Base-by-base conservation (phyloP, 1,140 invertebrate species). In the Cardiocondyla obscurior region DNA sequence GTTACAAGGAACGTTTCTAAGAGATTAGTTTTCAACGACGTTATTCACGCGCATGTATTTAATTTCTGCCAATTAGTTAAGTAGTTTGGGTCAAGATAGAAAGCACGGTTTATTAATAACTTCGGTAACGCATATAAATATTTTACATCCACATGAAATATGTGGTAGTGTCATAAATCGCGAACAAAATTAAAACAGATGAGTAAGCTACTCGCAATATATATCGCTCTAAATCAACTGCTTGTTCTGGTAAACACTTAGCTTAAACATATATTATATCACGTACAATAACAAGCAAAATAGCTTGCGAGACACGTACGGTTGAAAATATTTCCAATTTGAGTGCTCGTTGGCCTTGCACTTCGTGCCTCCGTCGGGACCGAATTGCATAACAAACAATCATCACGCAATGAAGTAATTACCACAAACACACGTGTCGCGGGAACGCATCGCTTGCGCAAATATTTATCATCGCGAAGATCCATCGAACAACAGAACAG, bases 301-400 rank as follows among this genome's bases (percentile, higher is more conserved):
- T 36, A 4, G 28, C 19, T 22, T 28, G 28, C 51, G 30, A 73
- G 42, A 49, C 73, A 76, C 62, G 33, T 42, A 42, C 62, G n/a
- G 33, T 14, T 42, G n/a, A 69, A 79, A 67, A 67, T 79, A 79
- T 69, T 69, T 79, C 62, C 60, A 69, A 79, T 79, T 69, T n/a
- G 62, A 53, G 7, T 39, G 28, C 14, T 5, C 62, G 12, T 16
- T 67, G 33, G 62, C 74, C 74, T 79, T 53, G 74, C 62, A 79
- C 74, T 79, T 79, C 46, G 74, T 69, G 62, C 74, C 62, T 53
- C 53, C 62, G 62, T 19, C 62, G 22, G 46, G 36, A 51, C 58
- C 30, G 46, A 67, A 79, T 79, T 79, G 62, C 74, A 79, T 79
- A 79, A 79, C 74, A 79, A 79, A 79, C 46, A 79, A 69, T 79